Base-by-base conservation (phyloP, 2,113 vertebrate species). In the Macrotus californicus region DNA sequence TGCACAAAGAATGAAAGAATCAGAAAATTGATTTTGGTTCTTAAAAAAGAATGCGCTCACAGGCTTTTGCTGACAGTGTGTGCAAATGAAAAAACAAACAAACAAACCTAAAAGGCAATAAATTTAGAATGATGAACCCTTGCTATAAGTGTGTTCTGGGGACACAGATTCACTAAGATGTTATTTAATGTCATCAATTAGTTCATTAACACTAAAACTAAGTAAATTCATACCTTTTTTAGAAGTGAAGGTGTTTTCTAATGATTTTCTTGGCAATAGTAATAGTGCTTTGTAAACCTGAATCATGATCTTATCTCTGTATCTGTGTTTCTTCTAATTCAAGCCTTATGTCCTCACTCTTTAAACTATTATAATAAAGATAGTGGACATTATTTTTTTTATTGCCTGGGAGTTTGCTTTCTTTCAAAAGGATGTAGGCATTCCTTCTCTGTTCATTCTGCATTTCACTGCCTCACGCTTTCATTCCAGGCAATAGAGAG, bases 321-420 rank as follows among this genome's bases (percentile, higher is more conserved):
- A 43, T 84, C 16, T 8, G 9, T n/a, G 0, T 90, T 94, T 90
- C 19, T 96, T 96, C 64, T 84, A 75, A 76, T 50, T 96, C 81
- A 80, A 0, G 50, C 48, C 31, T 56, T 8, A n/a, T 80, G 93
- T 94, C 48, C 70, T 95, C 34, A 81, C 15, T 80, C 29, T 50
- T 39, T 92, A 43, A 94, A 52, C 21, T 89, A n/a, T 92, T 93
- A 56, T 41, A 83, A 46, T 72, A 75, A 89, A 91, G 77, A 67
- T 24, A 86, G 31, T 73, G 6, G 36, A 7, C 12, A 14, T 83
- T 75, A 79, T 69, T 80, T 83, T 67, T 91, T 26, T 26, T 43
- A 87, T 75, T 19, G 14, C 70, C 7, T 24, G 24, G 11, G n/a
- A 24, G 12, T n/a, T 88, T 92, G 11, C 64, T 87, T 94, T 92